These are phyloP conservation scores for Istiophorus platypterus DNA, from an alignment of 2,113 vertebrate species.

Conservation along the genomic window DNA sequence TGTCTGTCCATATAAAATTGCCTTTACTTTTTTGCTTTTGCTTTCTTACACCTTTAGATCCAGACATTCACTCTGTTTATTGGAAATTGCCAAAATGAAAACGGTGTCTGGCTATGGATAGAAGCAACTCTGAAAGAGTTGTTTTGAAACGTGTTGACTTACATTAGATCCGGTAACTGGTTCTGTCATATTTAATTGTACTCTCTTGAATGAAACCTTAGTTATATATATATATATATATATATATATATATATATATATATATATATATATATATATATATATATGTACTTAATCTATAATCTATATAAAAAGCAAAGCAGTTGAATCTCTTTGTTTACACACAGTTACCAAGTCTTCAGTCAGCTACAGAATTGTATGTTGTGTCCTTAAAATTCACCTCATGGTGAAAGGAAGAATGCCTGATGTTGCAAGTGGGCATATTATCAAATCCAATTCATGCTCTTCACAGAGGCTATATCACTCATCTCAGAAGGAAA, in stretches of 20 bases:
- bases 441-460: neutral
- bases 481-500: neutral
- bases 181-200: too few species aligned
- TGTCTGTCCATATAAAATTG: neutral
- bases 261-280: too few species aligned
- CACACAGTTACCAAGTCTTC: neutral
- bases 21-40: too few species aligned
- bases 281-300: too few species aligned
- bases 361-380: neutral
- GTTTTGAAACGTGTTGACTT: neutral
- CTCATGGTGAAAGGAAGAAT: neutral
- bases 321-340: neutral
- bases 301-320: too few species aligned
- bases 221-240: neutral
- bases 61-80: neutral
- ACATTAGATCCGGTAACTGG: neutral
- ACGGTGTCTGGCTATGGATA: neutral
- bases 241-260: too few species aligned
- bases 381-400: neutral
- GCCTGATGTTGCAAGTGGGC: neutral
- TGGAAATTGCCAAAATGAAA: conserved; percentile 9
- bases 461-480: neutral
- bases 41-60: neutral
- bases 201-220: neutral
- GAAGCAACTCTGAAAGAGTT: neutral